These are phyloP conservation scores for Sebastes cheni DNA, from an alignment of 2,797 vertebrate species.

Conservation along the genomic window DNA sequence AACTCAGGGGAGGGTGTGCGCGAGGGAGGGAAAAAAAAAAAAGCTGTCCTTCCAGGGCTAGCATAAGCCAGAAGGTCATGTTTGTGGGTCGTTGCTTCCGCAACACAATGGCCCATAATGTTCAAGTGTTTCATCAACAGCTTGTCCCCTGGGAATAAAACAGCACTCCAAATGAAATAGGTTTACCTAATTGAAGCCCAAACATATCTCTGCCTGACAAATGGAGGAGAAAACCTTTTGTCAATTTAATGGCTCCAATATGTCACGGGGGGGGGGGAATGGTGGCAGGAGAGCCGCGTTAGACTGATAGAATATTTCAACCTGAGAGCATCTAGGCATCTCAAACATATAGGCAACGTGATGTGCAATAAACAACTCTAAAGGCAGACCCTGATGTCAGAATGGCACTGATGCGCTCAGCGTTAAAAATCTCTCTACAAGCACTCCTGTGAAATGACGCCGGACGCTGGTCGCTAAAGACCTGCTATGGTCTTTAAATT, in stretches of 20 bases:
- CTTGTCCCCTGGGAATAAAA: slow-evolving; percentile 40
- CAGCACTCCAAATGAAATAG: slow-evolving; percentile 44
- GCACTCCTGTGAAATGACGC: slow-evolving; percentile 35
- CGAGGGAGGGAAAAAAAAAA: too few relatives aligned
- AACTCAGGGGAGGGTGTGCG: too few relatives aligned
- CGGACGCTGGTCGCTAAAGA: slow-evolving; percentile 37
- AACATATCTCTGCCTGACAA: slow-evolving; percentile 54
- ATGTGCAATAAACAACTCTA: slow-evolving; percentile 66
- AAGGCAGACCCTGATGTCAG: slow-evolving; percentile 68
- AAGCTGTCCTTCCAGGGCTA: slow-evolving; percentile 20
- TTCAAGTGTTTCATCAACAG: slow-evolving; percentile 46
- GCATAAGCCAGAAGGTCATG: slow-evolving; percentile 35
- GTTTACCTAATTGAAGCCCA: slow-evolving; percentile 47
- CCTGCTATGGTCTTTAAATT: slow-evolving; percentile 14
- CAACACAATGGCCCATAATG: slow-evolving; percentile 33
- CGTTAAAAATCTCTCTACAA: slow-evolving; percentile 31
- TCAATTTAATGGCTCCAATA: slow-evolving; percentile 60
- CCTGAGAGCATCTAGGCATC: slow-evolving; percentile 16
- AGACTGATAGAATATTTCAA: slow-evolving; percentile 36
- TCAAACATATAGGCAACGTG: slow-evolving; percentile 34
- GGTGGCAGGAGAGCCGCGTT: not conserved
- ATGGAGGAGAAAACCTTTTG: slow-evolving; percentile 52
- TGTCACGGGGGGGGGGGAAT: not conserved
- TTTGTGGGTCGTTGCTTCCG: slow-evolving; percentile 44
- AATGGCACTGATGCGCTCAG: slow-evolving; percentile 67